Evolutionary conservation across 1,140 invertebrate species (phyloP).

Genomic region (Dreissena rostriformis): DNA sequence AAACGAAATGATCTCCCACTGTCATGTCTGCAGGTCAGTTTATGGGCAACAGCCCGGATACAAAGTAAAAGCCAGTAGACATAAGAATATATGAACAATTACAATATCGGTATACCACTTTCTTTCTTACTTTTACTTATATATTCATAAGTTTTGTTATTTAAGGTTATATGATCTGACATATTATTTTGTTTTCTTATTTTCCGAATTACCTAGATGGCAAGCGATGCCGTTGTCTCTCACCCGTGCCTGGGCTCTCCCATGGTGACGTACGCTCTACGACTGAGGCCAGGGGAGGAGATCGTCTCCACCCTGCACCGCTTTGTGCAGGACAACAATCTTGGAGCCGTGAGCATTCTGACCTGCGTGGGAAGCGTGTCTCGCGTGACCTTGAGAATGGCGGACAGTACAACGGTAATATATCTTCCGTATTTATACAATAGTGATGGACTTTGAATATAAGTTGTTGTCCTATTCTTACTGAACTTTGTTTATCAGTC

Average conservation of each 20-base stretch:
- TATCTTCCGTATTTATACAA: neutral
- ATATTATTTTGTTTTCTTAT: too few species aligned
- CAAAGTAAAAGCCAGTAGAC: too few species aligned
- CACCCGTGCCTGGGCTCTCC: constrained; percentile 10
- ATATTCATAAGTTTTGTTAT: too few species aligned
- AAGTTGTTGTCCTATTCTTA: neutral
- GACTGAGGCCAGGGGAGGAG: constrained; percentile 79
- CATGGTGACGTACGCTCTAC: constrained; percentile 64
- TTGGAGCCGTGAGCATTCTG: constrained; percentile 80
- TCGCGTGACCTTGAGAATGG: constrained; percentile 80
- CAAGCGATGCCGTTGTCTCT: too few species aligned
- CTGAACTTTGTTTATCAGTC: neutral
- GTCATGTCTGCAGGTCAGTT: too few species aligned
- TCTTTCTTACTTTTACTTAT: too few species aligned
- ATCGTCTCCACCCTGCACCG: constrained; percentile 72
- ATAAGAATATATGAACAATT: too few species aligned
- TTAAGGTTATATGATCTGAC: too few species aligned
- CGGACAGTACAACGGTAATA: constrained; percentile 65
- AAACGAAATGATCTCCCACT: too few species aligned
- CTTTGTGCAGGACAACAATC: constrained; percentile 70
- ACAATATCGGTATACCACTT: too few species aligned
- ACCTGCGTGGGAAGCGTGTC: constrained; percentile 81
- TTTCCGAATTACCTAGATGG: too few species aligned
- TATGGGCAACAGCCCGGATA: too few species aligned
- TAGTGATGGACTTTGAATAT: neutral